phyloP scores from a whole-genome alignment of 2,797 vertebrate genomes.

The Pipistrellus pipistrellus region DNA sequence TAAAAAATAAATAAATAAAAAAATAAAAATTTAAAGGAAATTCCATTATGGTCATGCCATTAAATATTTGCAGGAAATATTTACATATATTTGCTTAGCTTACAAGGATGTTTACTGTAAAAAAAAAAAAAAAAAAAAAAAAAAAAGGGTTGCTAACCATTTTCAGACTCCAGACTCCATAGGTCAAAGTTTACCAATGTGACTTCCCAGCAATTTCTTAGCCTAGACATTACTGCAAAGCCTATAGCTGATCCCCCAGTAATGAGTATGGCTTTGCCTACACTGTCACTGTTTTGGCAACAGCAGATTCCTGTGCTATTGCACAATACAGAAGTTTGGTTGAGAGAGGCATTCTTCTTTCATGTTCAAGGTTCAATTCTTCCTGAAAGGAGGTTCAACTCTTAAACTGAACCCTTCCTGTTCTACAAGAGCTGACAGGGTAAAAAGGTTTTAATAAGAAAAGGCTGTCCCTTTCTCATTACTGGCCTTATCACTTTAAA shows the following conservation, averaged over 20 bases:
- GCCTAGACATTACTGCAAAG: background rate
- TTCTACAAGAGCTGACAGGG: background rate
- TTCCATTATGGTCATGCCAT: background rate
- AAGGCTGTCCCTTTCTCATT: background rate
- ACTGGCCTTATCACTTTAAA: conserved; percentile 6
- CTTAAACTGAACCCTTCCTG: conserved; percentile 28
- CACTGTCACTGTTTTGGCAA: background rate
- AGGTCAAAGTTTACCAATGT: background rate
- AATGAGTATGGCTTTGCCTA: background rate
- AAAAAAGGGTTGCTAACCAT: conserved; percentile 6
- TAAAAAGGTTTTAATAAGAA: background rate
- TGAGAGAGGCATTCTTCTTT: background rate
- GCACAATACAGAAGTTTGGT: background rate
- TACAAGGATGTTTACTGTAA: too few species aligned
- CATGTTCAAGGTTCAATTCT: background rate
- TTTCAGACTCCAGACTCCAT: background rate
- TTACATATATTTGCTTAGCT: too few species aligned
- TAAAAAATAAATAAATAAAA: background rate
- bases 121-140: too few species aligned
- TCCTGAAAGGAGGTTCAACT: background rate
- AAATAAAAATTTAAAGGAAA: background rate
- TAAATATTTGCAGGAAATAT: background rate
- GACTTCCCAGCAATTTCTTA: background rate
- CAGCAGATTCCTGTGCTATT: background rate
- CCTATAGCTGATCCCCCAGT: background rate